A percentile compares a stretch with the other conserved stretches of the same genome.
These are phyloP conservation scores for Penelope pileata DNA, from an alignment of 2,113 vertebrate genomes.

Conservation along the genomic window DNA sequence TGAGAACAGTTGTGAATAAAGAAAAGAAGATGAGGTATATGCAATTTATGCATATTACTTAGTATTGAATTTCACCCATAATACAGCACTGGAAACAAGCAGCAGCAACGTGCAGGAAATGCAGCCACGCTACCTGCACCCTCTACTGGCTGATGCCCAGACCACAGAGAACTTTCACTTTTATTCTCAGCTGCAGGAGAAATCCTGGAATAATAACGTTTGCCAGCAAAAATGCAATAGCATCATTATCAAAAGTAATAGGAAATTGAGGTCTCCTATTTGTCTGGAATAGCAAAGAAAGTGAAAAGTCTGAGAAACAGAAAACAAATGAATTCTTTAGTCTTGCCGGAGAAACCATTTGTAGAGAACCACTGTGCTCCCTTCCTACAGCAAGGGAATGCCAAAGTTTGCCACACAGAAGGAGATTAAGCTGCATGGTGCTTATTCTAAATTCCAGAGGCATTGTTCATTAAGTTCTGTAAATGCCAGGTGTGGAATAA, in stretches of 20 bases:
- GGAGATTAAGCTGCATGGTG: neutral
- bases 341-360: neutral
- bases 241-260: neutral
- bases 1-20: neutral
- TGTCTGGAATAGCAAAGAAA: neutral
- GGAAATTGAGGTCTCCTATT: neutral
- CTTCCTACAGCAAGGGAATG: neutral
- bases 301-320: neutral
- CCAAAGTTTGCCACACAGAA: neutral
- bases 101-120: neutral
- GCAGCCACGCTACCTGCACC: constrained; percentile 46
- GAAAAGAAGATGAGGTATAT: neutral
- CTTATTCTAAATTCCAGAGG: neutral
- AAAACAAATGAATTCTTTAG: neutral
- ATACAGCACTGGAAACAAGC: neutral
- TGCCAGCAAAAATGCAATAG: neutral
- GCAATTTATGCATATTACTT: neutral
- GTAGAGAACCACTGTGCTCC: neutral
- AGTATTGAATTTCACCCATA: neutral
- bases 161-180: neutral
- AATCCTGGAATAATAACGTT: neutral
- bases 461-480: constrained; percentile 21
- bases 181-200: neutral
- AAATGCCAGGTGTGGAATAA: constrained; percentile 18
- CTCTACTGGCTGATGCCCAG: constrained; percentile 58